phyloP scores from a whole-genome alignment of 2,888 invertebrate genomes.

The Blastobasis adustella region DNA sequence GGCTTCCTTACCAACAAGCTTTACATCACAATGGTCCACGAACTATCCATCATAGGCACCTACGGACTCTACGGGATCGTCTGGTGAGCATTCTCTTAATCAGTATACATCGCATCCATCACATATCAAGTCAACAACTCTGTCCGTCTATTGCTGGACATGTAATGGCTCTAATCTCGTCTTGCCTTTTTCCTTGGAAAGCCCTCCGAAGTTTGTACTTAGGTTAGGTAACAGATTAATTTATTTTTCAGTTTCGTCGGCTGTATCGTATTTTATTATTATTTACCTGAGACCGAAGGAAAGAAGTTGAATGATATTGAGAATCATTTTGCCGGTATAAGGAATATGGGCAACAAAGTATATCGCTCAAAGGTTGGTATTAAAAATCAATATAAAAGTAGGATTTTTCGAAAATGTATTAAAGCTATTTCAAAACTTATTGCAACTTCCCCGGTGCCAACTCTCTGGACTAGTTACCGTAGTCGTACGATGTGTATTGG shows the following conservation, averaged over 20 bases:
- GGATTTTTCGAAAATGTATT: too few relatives aligned
- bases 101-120: background rate
- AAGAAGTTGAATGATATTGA: slow-evolving; percentile 82
- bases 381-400: too few relatives aligned
- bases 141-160: background rate
- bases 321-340: slow-evolving; percentile 78
- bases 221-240: background rate
- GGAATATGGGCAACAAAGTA: slow-evolving; percentile 63
- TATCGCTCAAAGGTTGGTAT: slow-evolving; percentile 43
- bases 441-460: too few relatives aligned
- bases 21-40: slow-evolving; percentile 78
- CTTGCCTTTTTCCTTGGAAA: too few relatives aligned
- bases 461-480: too few relatives aligned
- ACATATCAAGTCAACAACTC: background rate
- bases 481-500: too few relatives aligned
- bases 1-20: slow-evolving; percentile 84
- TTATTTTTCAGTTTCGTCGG: slow-evolving; percentile 72
- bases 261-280: slow-evolving; percentile 77
- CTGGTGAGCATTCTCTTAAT: slow-evolving; percentile 34
- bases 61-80: slow-evolving; percentile 81
- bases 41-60: slow-evolving; percentile 80
- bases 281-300: slow-evolving; percentile 89
- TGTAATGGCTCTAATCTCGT: background rate
- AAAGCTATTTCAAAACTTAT: background rate
- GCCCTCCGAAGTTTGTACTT: background rate